Conservation (phyloP, 2,888 invertebrate genomes). For the Ryuthela nishihirai region DNA sequence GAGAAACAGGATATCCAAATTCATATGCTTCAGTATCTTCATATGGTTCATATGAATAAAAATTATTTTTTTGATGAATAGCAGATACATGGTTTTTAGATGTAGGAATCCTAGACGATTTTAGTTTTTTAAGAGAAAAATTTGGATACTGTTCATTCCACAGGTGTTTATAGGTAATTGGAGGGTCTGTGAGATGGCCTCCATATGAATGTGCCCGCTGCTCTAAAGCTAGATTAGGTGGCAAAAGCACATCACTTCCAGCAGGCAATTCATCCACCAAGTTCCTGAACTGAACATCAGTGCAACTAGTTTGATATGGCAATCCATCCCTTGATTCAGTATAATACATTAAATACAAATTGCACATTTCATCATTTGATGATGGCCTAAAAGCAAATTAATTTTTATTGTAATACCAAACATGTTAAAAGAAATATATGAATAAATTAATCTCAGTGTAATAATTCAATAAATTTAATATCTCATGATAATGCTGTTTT, state of each 20-base stretch:
- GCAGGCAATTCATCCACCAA: slow-evolving; percentile 48
- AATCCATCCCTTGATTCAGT: slow-evolving; percentile 46
- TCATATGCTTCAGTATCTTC: too few species aligned
- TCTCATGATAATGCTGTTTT: too few species aligned
- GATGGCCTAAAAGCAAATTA: slow-evolving; percentile 47
- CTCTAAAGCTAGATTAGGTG: slow-evolving; percentile 54
- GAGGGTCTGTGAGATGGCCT: slow-evolving; percentile 3
- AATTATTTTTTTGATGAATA: too few species aligned
- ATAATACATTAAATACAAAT: slow-evolving; percentile 57
- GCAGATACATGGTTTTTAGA: not conserved
- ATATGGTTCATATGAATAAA: too few species aligned
- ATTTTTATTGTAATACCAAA: slow-evolving; percentile 10
- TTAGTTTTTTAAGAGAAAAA: too few species aligned
- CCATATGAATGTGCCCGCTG: slow-evolving; percentile 49
- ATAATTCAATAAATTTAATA: too few species aligned
- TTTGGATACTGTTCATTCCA: slow-evolving; percentile 1
- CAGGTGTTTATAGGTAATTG: slow-evolving; percentile 1
- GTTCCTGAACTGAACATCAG: slow-evolving; percentile 43
- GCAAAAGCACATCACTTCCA: slow-evolving; percentile 52
- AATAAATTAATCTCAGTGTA: too few species aligned
- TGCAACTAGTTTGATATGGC: slow-evolving; percentile 43
- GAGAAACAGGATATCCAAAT: too few species aligned
- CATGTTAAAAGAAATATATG: too few species aligned
- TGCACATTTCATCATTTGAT: slow-evolving; percentile 56
- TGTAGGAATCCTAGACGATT: too few species aligned